These are phyloP conservation scores for Micromys minutus DNA, from an alignment of 2,113 vertebrate genomes.

Conservation along the genomic window DNA sequence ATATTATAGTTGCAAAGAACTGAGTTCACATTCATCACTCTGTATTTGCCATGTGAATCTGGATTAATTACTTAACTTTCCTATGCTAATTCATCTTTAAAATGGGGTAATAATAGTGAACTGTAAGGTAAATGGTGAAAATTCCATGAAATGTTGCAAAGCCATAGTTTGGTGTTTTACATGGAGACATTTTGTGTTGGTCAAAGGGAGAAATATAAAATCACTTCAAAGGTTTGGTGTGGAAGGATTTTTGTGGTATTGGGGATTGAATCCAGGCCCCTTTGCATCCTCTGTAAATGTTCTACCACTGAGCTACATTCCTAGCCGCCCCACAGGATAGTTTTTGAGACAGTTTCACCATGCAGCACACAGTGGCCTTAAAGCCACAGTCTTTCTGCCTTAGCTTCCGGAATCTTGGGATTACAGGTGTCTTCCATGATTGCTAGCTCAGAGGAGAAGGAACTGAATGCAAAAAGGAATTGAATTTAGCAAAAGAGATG, in stretches of 20 bases:
- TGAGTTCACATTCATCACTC: background rate
- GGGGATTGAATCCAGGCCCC: background rate
- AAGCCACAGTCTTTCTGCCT: background rate
- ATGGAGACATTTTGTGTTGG: background rate
- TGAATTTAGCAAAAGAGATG: constrained; percentile 7
- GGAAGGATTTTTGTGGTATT: background rate
- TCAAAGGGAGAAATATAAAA: constrained; percentile 42
- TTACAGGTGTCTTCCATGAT: background rate
- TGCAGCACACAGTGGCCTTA: background rate
- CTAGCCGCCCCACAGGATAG: too few relatives aligned
- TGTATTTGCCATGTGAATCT: constrained; percentile 28
- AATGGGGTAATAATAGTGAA: background rate
- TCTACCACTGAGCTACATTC: background rate
- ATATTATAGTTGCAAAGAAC: background rate
- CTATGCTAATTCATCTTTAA: constrained; percentile 45
- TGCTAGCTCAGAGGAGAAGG: background rate
- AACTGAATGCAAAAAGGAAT: constrained; percentile 27
- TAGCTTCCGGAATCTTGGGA: background rate
- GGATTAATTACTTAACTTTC: constrained; percentile 8
- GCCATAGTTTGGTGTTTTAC: background rate
- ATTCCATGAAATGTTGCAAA: constrained; percentile 18
- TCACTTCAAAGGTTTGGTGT: background rate
- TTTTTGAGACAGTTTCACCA: background rate
- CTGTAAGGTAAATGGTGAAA: background rate
- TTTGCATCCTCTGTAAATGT: background rate